Conservation (phyloP, 2,888 invertebrate species). For the Andrena chrysosceles region DNA sequence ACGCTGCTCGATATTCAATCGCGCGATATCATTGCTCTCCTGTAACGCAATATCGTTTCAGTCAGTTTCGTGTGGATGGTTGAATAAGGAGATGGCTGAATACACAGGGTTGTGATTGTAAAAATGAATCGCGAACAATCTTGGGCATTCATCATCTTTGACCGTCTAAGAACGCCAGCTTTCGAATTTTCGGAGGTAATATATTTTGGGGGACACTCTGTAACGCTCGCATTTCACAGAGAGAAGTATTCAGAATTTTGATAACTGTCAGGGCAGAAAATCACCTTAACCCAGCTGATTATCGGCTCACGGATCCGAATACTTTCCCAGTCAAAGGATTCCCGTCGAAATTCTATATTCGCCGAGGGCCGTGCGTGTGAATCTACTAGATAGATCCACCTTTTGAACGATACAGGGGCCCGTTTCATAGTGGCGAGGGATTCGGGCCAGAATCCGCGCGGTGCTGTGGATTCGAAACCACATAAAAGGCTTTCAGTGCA, state of each 20-base stretch:
- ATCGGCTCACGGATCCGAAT: not conserved
- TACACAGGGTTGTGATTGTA: too few relatives aligned
- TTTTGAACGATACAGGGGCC: constrained; percentile 1
- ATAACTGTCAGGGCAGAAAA: not conserved
- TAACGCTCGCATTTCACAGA: not conserved
- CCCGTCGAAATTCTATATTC: constrained; percentile 27
- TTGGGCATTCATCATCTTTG: too few relatives aligned
- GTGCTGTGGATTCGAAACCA: constrained; percentile 51
- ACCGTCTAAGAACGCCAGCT: too few relatives aligned
- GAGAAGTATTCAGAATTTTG: not conserved
- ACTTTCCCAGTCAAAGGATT: not conserved
- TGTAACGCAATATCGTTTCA: too few relatives aligned
- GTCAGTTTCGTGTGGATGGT: too few relatives aligned
- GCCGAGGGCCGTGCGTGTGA: constrained; percentile 11
- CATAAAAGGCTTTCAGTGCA: constrained; percentile 56
- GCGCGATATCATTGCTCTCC: too few relatives aligned
- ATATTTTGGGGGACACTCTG: not conserved
- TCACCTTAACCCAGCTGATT: not conserved
- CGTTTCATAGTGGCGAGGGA: constrained; percentile 16
- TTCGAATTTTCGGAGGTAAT: too few relatives aligned
- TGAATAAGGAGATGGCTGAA: too few relatives aligned
- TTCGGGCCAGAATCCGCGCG: constrained; percentile 3
- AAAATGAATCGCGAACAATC: too few relatives aligned
- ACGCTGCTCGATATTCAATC: not conserved
- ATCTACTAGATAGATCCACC: constrained; percentile 1